phyloP scores from a whole-genome alignment of 2,888 invertebrate species.

The Drosophila merina region DNA sequence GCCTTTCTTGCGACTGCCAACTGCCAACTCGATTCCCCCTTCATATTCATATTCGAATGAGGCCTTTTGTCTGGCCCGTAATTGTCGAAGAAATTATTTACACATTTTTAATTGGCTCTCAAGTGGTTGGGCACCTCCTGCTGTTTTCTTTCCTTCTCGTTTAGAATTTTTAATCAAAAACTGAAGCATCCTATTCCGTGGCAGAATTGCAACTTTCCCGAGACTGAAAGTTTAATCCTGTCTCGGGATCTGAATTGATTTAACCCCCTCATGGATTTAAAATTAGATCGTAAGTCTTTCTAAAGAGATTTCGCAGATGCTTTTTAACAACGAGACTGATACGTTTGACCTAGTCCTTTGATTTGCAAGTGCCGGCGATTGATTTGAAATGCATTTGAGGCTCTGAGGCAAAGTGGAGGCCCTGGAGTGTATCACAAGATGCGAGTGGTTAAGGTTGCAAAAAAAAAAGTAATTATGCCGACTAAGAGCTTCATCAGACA shows the following conservation, averaged over 20 bases:
- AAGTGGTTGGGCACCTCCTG: conserved; percentile 72
- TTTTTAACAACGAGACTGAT: background rate
- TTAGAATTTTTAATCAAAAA: conserved; percentile 11
- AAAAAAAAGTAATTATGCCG: conserved; percentile 78
- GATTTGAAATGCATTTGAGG: conserved; percentile 13
- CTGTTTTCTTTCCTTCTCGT: conserved; percentile 34
- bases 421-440: conserved; percentile 40
- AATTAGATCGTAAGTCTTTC: background rate
- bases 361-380: conserved; percentile 18
- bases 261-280: background rate
- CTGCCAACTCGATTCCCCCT: conserved; percentile 8
- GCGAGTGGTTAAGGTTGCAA: conserved; percentile 16
- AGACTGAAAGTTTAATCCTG: too few relatives aligned
- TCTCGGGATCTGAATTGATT: background rate
- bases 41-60: conserved; percentile 58
- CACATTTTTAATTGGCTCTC: conserved; percentile 77
- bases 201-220: too few relatives aligned
- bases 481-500: conserved; percentile 80
- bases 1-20: conserved; percentile 5
- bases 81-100: conserved; percentile 74
- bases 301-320: background rate
- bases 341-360: conserved; percentile 35
- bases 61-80: conserved; percentile 57
- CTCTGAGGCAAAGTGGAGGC: background rate
- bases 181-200: conserved; percentile 31